Base-by-base conservation (phyloP, 2,888 invertebrate species). In the Chymomyza procnemis region DNA sequence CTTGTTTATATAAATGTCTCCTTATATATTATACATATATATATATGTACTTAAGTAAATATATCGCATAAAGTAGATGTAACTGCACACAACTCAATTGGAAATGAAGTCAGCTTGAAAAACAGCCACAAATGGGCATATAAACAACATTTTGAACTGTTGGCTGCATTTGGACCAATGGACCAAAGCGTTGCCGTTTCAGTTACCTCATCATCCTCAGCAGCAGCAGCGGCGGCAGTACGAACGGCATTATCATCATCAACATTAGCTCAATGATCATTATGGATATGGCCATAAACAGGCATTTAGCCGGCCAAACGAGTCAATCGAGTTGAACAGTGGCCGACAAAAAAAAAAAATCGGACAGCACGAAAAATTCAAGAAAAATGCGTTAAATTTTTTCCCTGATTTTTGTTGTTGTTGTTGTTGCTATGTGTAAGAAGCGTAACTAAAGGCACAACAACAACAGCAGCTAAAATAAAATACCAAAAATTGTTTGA, bases 301-400 rank as follows among this genome's bases (percentile, higher is more conserved):
- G 50, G 16, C 19, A 19, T 16, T 19, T 19, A 50, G 50, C 19
- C 18, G 50, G 16, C 21, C 26, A 79, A 80, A 81, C 85, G 58
- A 80, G 82, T 85, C 82, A 79, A 80, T 76, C 85, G 82, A 76
- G 80, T 78, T 76, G 70, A 21, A 18, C 54, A 50, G 50, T 50
- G 54, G 21, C 54, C 54, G 50, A 52, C 34, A 47, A 52, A 41
- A 41, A 34, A 8, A 34, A 34, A 58, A 60, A 57, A 67, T 60
- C 60, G 68, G 22, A 50, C 19, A 56, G 60, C 12, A 61, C 4
- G 12, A 52, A 54, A n/a, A 12, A 9, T 14, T 12, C 30, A 41
- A 50, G 26, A 71, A 54, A 21, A 14, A n/a, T 56, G 56, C n/a
- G 26, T 56, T 30, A 19, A 16, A 50, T 50, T 50, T 50, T 22